Percentiles rank a stretch among this genome's conserved stretches.
Conservation (phyloP, 2,888 invertebrate species). For the Leptarthrus brevirostris region DNA sequence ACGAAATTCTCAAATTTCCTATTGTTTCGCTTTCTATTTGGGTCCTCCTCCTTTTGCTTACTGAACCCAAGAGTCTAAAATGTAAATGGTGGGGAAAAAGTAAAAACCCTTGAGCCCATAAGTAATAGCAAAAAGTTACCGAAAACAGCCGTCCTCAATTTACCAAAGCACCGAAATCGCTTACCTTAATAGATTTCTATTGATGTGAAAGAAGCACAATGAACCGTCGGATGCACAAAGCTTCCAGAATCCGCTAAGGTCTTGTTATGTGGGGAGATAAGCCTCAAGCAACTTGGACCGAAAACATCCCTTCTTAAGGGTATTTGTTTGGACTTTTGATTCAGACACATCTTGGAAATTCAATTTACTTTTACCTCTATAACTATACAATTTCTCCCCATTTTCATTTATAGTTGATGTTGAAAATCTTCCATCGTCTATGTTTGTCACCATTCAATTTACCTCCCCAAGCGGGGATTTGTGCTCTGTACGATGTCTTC, state of each 20-base stretch:
- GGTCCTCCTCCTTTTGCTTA: too few relatives aligned
- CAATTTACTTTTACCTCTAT: conserved; percentile 21
- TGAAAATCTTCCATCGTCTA: background rate
- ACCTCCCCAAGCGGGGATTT: conserved; percentile 31
- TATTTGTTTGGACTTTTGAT: conserved; percentile 7
- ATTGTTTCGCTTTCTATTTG: too few relatives aligned
- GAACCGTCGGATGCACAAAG: background rate
- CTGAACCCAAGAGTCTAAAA: too few relatives aligned
- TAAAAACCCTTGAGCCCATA: too few relatives aligned
- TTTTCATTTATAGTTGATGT: background rate
- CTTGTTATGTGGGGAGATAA: conserved; percentile 38
- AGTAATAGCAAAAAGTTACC: background rate
- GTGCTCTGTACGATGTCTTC: conserved; percentile 34
- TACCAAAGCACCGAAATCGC: conserved; percentile 26
- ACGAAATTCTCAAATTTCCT: too few relatives aligned
- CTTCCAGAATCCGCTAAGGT: conserved; percentile 23
- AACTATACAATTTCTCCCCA: too few relatives aligned
- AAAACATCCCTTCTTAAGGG: conserved; percentile 14
- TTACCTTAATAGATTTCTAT: conserved; percentile 38
- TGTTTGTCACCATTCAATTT: conserved; percentile 35
- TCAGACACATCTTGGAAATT: conserved; percentile 5
- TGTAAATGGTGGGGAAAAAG: too few relatives aligned
- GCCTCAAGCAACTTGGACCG: conserved; percentile 13
- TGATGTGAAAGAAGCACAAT: background rate
- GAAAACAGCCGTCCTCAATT: conserved; percentile 2